A percentile compares a stretch with the other conserved stretches of the same genome.
phyloP scores from a whole-genome alignment of 2,797 vertebrate species.

The Leucoraja ocellata region DNA sequence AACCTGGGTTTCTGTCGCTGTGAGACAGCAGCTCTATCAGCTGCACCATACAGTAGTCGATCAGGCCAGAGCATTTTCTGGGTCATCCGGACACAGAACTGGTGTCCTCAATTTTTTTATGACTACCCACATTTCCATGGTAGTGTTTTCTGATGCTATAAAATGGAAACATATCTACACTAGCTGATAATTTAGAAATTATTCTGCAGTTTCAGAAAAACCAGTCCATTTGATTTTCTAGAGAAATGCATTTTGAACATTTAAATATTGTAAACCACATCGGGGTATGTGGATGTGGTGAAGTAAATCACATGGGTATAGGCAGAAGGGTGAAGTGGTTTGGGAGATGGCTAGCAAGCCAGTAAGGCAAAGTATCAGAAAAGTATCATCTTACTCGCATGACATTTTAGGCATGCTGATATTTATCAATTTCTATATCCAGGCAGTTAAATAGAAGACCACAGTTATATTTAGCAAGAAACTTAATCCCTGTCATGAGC shows the following conservation, averaged over 20 bases:
- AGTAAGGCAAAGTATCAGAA: not conserved
- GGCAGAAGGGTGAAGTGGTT: not conserved
- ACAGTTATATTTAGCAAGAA: not conserved
- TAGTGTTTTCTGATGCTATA: too few species aligned
- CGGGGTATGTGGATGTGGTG: not conserved
- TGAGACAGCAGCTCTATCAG: too few species aligned
- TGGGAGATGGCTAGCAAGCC: not conserved
- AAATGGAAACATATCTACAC: not conserved
- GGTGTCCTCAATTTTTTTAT: too few species aligned
- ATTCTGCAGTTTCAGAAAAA: not conserved
- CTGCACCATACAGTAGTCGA: too few species aligned
- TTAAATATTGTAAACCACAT: not conserved
- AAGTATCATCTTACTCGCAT: not conserved
- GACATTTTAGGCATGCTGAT: not conserved
- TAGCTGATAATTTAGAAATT: not conserved
- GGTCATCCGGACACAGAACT: too few species aligned
- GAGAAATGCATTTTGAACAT: not conserved
- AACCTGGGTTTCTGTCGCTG: too few species aligned
- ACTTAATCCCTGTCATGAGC: not conserved
- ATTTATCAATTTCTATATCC: not conserved
- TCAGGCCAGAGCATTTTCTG: too few species aligned
- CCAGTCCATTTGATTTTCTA: not conserved
- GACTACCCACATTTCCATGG: too few species aligned
- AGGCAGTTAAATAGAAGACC: not conserved
- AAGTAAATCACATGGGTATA: not conserved